Evolutionary conservation across 2,113 vertebrate species (phyloP), one percentile per base, ranked within the genome.

Genomic region (Oncorhynchus kisutch): DNA sequence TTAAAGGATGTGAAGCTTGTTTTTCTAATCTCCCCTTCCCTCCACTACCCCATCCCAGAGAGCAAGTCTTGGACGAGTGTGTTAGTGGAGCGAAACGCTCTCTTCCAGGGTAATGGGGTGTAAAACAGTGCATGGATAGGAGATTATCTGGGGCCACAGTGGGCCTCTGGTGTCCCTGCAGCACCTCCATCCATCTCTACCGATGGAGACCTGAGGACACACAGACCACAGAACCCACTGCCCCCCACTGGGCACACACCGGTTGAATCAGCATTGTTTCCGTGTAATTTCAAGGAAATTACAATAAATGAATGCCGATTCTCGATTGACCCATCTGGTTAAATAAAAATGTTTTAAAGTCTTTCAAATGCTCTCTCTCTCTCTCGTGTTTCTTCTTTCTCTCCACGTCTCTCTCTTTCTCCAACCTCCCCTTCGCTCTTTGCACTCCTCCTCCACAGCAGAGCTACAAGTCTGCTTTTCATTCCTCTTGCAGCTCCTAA

Each of bases 401-500:
- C 62, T 75, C 27, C 27, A 31, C 8, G 6, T 2, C 11, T 16
- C 74, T 24, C 20, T 69, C 25, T 51, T 60, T 22, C 72, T 57
- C 71, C 65, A 39, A 49, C 64, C 31, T 78, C 67, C 29, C 73
- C 69, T 27, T 20, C 62, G 20, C 74, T 72, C 12, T 74, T 67
- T 71, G 2, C 57, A 67, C 71, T 70, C 60, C 72, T 60, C 66
- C 73, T 67, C 57, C 39, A 64, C 48, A 67, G 77, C 68, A 27
- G 74, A 79, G 75, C 27, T 73, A 34, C 60, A 73, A 70, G 89
- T 85, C 90, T 91, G 90, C 87, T 91, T 92, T 89, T 89, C 90
- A 90, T 89, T 90, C 86, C 73, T 84, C 83, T 85, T 82, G 74
- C 59, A 85, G 84, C 79, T 89, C 80, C 84, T 90, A 86, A 89